Base-by-base conservation (phyloP, 2,113 vertebrate genomes). In the Aythya baeri region DNA sequence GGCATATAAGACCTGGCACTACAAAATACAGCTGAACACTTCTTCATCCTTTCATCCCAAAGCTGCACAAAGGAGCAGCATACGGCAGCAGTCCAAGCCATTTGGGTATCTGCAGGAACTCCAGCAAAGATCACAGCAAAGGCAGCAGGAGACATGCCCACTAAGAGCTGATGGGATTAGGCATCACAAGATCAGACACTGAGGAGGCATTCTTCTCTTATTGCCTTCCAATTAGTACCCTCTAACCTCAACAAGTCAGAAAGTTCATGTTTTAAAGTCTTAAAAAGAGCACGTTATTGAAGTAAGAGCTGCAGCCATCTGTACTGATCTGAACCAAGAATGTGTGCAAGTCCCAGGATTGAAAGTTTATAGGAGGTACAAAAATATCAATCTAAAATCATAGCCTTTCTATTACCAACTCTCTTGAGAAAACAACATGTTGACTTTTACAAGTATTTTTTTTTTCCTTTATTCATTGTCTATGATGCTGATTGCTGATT, bases 291-390 rank as follows among this genome's bases (percentile, higher is more conserved):
- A 27, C 8, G 6, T 6, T 36, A 29, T 46, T 65, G 41, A 70
- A 67, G 29, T 5, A 67, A 76, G 23, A 20, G 9, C 38, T 32
- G 27, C 4, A 66, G 8, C 5, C 9, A 36, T 21, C 11, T 38
- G n/a, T 6, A 57, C 43, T 3, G 22, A 36, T 17, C 34, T 59
- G 71, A 52, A 25, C 14, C 38, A 46, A 11, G 38, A 71, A 67
- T 1, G 2, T 0, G 0, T 6, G 3, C 5, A 46, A 74, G 18
- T 77, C 10, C 11, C n/a, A 55, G 34, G 41, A 72, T 22, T 4
- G 21, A 76, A 18, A 1, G 0, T 16, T 63, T 71, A 67, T 20
- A 55, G 46, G 12, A 78, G 36, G 22, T 23, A 50, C 22, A 50
- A 50, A 50, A 50, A 50, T 23, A 50, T 50, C 21, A 13, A 50